Evolutionary conservation across 1,140 invertebrate species (phyloP).

Genomic region (Oppia nitens): DNA sequence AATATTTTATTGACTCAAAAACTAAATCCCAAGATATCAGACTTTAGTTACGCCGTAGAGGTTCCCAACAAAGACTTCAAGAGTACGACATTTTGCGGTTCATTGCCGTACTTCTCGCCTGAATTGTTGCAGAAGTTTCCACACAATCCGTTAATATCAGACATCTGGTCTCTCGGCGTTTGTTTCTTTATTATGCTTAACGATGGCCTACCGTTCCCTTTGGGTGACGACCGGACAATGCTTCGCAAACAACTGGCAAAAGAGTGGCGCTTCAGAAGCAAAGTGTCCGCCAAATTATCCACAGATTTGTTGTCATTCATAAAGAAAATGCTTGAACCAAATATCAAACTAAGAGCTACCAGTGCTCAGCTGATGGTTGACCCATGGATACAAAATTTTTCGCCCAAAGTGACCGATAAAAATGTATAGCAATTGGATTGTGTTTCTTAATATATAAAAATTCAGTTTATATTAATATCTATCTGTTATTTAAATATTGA

Average conservation of each 20-base stretch:
- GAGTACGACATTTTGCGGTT: slow-evolving; percentile 2
- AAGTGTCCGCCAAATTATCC: neutral
- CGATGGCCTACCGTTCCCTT: slow-evolving; percentile 26
- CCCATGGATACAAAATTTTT: too few relatives aligned
- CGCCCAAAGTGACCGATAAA: too few relatives aligned
- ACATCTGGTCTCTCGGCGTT: slow-evolving; percentile 23
- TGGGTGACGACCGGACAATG: neutral
- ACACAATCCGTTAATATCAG: slow-evolving; percentile 21
- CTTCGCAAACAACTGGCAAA: neutral
- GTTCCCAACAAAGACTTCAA: neutral
- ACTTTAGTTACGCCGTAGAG: slow-evolving; percentile 10
- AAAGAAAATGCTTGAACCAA: neutral
- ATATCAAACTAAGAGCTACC: neutral
- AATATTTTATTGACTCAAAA: slow-evolving; percentile 12
- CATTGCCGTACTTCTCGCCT: slow-evolving; percentile 13
- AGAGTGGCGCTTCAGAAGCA: neutral
- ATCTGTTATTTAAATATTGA: too few relatives aligned
- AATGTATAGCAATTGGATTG: too few relatives aligned
- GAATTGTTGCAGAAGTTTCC: slow-evolving; percentile 13
- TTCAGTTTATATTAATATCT: too few relatives aligned
- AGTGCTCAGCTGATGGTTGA: neutral
- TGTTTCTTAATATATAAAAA: too few relatives aligned
- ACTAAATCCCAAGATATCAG: slow-evolving; percentile 9
- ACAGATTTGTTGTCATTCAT: neutral
- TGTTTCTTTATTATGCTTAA: slow-evolving; percentile 25